Conservation (phyloP, 2,113 vertebrate species). For the Brachyistius frenatus region DNA sequence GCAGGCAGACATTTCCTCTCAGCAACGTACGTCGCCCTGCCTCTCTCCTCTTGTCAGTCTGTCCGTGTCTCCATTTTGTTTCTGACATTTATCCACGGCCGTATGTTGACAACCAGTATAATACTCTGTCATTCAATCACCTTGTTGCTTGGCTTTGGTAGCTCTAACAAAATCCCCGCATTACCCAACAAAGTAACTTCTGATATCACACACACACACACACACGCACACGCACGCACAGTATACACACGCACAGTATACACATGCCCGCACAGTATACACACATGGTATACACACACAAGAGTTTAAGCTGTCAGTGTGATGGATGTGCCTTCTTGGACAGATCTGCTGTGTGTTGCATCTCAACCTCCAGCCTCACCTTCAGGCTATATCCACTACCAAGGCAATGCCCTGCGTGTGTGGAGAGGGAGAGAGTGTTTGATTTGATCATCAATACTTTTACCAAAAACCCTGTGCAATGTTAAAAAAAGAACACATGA, state of each 20-base stretch:
- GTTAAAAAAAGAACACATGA: neutral
- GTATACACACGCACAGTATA: neutral
- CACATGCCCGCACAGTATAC: too few relatives aligned
- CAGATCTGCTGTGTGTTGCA: slow-evolving; percentile 66
- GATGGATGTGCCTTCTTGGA: slow-evolving; percentile 67
- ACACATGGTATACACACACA: neutral
- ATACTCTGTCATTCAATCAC: slow-evolving; percentile 58
- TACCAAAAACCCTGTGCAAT: slow-evolving; percentile 20
- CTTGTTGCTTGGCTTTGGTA: slow-evolving; percentile 37
- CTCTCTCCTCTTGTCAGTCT: slow-evolving; percentile 41
- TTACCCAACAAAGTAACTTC: slow-evolving; percentile 58
- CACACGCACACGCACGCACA: slow-evolving; percentile 17
- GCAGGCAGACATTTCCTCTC: slow-evolving; percentile 21
- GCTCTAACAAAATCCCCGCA: slow-evolving; percentile 31
- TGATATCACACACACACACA: slow-evolving; percentile 23
- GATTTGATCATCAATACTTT: slow-evolving; percentile 48
- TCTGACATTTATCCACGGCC: slow-evolving; percentile 43
- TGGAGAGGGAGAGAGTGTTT: slow-evolving; percentile 4
- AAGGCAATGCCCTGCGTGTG: slow-evolving; percentile 20
- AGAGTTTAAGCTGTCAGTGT: slow-evolving; percentile 60
- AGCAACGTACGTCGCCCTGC: neutral
- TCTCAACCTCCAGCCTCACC: slow-evolving; percentile 66
- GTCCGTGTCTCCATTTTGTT: slow-evolving; percentile 44
- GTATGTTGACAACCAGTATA: slow-evolving; percentile 52
- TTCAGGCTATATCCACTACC: slow-evolving; percentile 40